Percentiles rank a stretch among this genome's conserved stretches.
These are phyloP conservation scores for Limnodromus scolopaceus DNA, from an alignment of 2,797 vertebrate genomes.

Conservation along the genomic window DNA sequence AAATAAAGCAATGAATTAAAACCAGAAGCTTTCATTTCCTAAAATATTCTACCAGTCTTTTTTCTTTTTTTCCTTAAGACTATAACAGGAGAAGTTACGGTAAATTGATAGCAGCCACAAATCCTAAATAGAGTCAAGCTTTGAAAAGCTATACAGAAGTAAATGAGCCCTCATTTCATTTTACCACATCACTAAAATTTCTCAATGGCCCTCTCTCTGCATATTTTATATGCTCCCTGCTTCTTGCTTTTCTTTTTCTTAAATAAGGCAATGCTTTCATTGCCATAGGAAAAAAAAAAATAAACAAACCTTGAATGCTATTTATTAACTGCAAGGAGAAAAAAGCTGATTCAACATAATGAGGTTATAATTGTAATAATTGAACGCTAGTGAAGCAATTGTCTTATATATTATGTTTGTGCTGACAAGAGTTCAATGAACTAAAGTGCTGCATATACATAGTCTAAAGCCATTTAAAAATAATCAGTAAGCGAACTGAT, in stretches of 20 bases:
- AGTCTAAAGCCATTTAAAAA: conserved; percentile 12
- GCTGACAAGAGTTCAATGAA: conserved; percentile 44
- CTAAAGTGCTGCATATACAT: not conserved
- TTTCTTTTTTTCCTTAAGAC: not conserved
- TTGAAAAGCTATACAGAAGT: conserved; percentile 36
- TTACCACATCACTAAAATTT: conserved; percentile 48
- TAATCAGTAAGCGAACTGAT: not conserved
- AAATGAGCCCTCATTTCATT: conserved; percentile 56
- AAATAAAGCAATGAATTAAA: not conserved
- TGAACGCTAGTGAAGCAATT: conserved; percentile 29
- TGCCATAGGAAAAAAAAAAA: not conserved
- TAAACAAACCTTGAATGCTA: not conserved
- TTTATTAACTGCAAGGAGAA: conserved; percentile 21
- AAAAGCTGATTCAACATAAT: conserved; percentile 31
- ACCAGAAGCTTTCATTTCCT: not conserved
- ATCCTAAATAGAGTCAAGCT: conserved; percentile 35
- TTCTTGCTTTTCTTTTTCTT: not conserved
- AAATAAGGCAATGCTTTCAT: not conserved
- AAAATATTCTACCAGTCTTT: not conserved
- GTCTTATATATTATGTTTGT: not conserved
- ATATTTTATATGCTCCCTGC: not conserved
- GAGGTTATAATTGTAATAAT: conserved; percentile 49
- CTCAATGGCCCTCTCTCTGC: conserved; percentile 25
- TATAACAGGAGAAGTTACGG: not conserved
- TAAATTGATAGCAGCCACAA: conserved; percentile 38